Conservation (phyloP, 2,113 vertebrate genomes). For the Triplophysa tibetana region DNA sequence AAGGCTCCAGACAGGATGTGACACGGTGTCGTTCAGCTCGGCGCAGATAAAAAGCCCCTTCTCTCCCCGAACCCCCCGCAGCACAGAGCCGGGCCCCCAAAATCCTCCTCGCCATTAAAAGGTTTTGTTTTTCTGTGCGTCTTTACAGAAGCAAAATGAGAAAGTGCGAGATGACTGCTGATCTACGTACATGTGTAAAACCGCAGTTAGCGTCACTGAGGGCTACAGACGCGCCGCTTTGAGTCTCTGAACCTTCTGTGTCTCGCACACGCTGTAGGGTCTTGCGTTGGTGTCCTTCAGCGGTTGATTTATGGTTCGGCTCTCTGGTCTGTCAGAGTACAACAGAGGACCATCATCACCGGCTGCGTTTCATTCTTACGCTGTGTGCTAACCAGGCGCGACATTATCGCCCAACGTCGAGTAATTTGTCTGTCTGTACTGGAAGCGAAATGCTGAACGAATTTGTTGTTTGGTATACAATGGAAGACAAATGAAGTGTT, state of each 20-base stretch:
- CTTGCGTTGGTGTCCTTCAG: constrained; percentile 66
- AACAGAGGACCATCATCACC: constrained; percentile 60
- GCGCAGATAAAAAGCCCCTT: constrained; percentile 56
- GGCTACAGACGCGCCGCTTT: constrained; percentile 48
- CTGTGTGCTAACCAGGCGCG: constrained; percentile 22
- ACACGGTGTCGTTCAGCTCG: constrained; percentile 66
- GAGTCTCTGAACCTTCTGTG: constrained; percentile 21
- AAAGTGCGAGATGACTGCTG: constrained; percentile 33
- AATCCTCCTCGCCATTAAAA: constrained; percentile 45
- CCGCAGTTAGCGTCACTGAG: constrained; percentile 41
- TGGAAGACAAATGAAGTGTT: neutral
- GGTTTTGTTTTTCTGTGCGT: constrained; percentile 37
- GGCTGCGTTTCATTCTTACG: constrained; percentile 38
- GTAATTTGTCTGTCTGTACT: neutral
- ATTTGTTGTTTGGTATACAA: neutral
- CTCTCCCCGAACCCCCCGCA: constrained; percentile 51
- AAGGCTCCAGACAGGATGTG: constrained; percentile 66
- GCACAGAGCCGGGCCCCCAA: constrained; percentile 36
- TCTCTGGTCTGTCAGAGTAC: constrained; percentile 68
- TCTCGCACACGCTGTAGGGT: constrained; percentile 25
- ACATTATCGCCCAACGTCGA: neutral
- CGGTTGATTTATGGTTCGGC: constrained; percentile 67
- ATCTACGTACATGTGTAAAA: constrained; percentile 41
- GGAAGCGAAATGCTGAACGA: neutral
- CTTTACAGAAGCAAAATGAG: constrained; percentile 34